Evolutionary conservation across 2,113 vertebrate genomes (phyloP).

Genomic region (Podiceps cristatus): DNA sequence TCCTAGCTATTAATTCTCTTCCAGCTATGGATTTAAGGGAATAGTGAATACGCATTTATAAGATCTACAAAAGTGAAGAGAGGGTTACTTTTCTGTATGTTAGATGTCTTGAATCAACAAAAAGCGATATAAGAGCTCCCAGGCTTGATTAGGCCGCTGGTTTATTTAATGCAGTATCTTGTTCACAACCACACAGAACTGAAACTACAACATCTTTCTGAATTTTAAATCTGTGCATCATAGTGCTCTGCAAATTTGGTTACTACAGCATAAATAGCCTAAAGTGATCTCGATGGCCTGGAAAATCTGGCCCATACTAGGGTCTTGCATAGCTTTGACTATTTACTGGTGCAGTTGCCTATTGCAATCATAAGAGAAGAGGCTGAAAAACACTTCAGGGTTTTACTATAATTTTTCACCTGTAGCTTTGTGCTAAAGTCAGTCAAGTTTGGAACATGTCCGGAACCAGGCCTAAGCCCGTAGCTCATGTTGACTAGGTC

Average conservation of each 20-base stretch:
- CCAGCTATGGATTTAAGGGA: neutral
- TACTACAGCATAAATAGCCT: neutral
- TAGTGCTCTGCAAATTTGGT: neutral
- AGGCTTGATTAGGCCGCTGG: neutral
- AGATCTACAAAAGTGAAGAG: neutral
- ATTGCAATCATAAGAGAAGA: neutral
- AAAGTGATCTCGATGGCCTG: neutral
- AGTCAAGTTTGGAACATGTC: neutral
- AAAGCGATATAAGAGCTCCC: neutral
- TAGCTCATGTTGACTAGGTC: neutral
- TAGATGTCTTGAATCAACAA: neutral
- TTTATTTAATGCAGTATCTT: neutral
- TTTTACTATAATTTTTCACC: neutral
- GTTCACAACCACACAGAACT: neutral
- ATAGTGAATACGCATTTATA: neutral
- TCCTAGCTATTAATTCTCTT: neutral
- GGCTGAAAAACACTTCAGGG: neutral
- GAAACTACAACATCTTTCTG: neutral
- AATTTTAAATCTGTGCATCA: neutral
- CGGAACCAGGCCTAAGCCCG: neutral
- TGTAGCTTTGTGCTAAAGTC: neutral
- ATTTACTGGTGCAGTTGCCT: neutral
- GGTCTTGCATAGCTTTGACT: neutral
- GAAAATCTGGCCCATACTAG: neutral
- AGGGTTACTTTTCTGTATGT: neutral